Base-by-base conservation (phyloP, 2,888 invertebrate species). In the Adelphocoris suturalis region DNA sequence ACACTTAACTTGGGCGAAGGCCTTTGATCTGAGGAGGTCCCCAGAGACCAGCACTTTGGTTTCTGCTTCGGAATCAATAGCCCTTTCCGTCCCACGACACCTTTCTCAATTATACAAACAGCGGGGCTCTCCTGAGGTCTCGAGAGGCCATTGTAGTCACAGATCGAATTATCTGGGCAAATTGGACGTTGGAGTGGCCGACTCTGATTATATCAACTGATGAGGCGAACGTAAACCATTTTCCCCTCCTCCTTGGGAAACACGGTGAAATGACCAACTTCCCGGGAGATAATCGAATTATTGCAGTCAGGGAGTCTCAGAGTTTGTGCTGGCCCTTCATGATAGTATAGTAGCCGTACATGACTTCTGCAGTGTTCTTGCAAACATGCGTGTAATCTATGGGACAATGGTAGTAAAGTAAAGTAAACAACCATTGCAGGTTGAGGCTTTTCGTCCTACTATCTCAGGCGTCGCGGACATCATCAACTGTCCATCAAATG, bases 71-170 rank as follows among this genome's bases (percentile, higher is more conserved):
- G 57, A 89, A 89, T 89, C 89, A 82, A 89, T 89, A 89, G 81
- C 89, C 81, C 81, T 37, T 88, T 78, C 75, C 80, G 13, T 68
- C 57, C 57, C 68, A 86, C 87, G 89, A 89, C 89, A 89, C 89
- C 89, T 89, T 89, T 68, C 68, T 68, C 81, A 89, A 89, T 89
- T 89, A 89, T 88, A 88, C 88, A 88, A 88, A 88, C 88, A 86
- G 47, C 82, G 82, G 82, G 13, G 52, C 82, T 14, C 82, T 82
- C 48, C 46, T n/a, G 82, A 82, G 82, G 82, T 52, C 82, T 82
- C 82, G 27, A 82, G 82, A 82, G 82, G 82, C 82, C 82, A 48
- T 82, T 52, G 82, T 82, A 68, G 52, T 48, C 27, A 14, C 82
- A 82, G 82, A 82, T 82, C 82, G 82, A 82, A 82, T 82, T 82